These are phyloP conservation scores for Mamestra brassicae DNA, from an alignment of 2,888 invertebrate genomes.

Conservation along the genomic window DNA sequence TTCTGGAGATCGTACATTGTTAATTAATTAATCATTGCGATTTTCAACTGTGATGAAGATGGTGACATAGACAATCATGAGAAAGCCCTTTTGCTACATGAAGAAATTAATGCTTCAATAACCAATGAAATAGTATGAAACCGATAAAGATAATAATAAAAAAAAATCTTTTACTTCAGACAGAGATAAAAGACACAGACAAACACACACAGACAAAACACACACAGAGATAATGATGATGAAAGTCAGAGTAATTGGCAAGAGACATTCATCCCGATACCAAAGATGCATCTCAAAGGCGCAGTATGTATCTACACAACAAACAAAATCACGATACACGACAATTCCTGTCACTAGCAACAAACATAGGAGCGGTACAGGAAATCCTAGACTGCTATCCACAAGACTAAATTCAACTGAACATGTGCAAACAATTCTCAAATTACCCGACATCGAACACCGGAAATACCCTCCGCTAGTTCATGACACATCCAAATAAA, in stretches of 20 bases:
- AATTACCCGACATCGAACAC: constrained; percentile 44
- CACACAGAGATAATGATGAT: neutral
- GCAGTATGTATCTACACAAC: neutral
- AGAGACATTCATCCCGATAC: neutral
- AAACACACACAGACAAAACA: no score
- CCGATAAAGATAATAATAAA: no score
- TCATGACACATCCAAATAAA: constrained; percentile 44
- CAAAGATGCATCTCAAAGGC: neutral
- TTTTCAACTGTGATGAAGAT: no score
- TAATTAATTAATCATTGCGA: no score
- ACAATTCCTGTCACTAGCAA: neutral
- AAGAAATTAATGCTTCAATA: no score
- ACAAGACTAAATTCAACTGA: constrained; percentile 12
- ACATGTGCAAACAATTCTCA: constrained; percentile 36
- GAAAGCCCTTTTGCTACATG: no score
- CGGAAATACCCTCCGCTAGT: constrained; percentile 45
- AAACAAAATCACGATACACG: neutral
- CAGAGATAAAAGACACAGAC: no score
- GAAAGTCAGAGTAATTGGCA: neutral
- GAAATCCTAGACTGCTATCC: constrained; percentile 18
- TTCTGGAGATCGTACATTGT: no score
- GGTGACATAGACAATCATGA: no score
- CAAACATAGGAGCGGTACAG: neutral
- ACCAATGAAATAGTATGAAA: neutral
- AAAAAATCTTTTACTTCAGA: no score